phyloP scores from a whole-genome alignment of 2,888 invertebrate species.

The Clanis bilineata region DNA sequence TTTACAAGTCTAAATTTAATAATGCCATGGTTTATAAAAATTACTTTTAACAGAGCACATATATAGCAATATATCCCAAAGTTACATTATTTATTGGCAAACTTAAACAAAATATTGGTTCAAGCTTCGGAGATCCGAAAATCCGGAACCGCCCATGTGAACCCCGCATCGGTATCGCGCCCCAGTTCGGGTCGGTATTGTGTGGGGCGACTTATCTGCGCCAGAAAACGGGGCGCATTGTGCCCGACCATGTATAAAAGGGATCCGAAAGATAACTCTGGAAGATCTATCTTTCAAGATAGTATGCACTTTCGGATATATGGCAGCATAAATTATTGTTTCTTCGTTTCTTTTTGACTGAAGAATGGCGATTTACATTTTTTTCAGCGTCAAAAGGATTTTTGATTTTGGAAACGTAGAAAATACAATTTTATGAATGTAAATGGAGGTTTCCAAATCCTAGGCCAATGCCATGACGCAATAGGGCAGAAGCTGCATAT shows the following conservation, averaged over 20 bases:
- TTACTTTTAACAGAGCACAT: no score
- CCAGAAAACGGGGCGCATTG: conserved; percentile 48
- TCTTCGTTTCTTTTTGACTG: conserved; percentile 8
- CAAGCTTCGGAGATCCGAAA: background rate
- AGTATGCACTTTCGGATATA: background rate
- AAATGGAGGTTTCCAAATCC: no score
- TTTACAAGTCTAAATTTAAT: no score
- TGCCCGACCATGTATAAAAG: conserved; percentile 23
- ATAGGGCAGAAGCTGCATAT: no score
- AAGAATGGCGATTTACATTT: background rate
- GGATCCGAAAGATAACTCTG: background rate
- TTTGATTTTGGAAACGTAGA: no score
- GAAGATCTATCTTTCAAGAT: conserved; percentile 1
- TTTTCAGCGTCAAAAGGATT: no score
- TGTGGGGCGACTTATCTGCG: conserved; percentile 42
- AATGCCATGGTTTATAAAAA: no score
- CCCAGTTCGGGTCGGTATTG: conserved; percentile 29
- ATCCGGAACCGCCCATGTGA: conserved; percentile 12
- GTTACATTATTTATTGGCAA: background rate
- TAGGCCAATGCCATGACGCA: no score
- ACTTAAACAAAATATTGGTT: background rate
- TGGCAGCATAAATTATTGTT: background rate
- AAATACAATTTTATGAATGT: no score
- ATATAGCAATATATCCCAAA: background rate
- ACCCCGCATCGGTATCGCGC: conserved; percentile 25